Base-by-base conservation (phyloP, 35 echinoderm and acorn worm species). In the Lytechinus pictus region DNA sequence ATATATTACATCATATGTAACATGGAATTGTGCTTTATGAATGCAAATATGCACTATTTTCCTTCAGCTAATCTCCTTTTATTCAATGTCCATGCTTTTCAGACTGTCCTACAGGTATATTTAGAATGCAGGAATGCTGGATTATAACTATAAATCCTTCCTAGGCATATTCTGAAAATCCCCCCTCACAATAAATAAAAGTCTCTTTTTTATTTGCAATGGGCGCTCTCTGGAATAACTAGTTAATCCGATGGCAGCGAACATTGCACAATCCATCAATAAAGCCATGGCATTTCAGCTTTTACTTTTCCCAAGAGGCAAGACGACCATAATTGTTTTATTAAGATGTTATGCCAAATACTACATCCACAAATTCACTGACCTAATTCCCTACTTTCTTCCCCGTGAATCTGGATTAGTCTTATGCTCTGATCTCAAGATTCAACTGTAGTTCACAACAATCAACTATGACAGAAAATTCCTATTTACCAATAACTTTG, bases 281-380 rank as follows among this genome's bases (percentile, higher is more conserved):
- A 24, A 79, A 19, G 66, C 66, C 5, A 79, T 24, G 33, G 33
- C 33, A 44, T 44, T 44, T 24, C 12, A n/a, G 66, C 66, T 27
- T 79, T 79, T 14, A 24, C 66, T 79, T n/a, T 79, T 79, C 66
- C 66, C 19, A 16, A 24, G 19, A 79, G 19, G 19, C 66, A 16
- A 79, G 14, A 16, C 19, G 19, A 79, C 21, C 21, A 79, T 79
- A 79, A 79, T 79, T 79, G 66, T 79, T 79, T 79, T 79, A 79
- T 79, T 79, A 79, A 10, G 57, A 60, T 79, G 66, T 79, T 79
- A n/a, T 79, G 66, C 66, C 66, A 79, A 79, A 79, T 79, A 79
- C 66, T 79, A 79, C 66, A 79, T 79, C 66, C 19, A 24, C 66
- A 24, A 79, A 79, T 79, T 79, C 66, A 79, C 66, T 79, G 66